Percentiles rank a stretch among this genome's conserved stretches.
phyloP scores from a whole-genome alignment of 2,797 vertebrate species.

The Enteromius trimaculatus region DNA sequence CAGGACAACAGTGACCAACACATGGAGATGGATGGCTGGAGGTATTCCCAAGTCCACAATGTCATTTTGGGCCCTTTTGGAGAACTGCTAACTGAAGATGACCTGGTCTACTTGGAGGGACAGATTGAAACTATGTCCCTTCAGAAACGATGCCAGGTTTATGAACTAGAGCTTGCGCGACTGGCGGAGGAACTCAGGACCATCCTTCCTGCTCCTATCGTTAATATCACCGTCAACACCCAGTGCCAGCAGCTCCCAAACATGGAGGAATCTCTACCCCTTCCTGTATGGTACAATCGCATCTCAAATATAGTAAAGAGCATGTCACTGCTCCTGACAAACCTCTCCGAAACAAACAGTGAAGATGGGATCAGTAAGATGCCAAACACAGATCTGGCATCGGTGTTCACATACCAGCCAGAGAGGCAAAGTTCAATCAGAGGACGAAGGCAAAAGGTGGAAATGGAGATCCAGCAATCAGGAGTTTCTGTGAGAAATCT shows the following conservation, averaged over 20 bases:
- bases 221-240: slow-evolving; percentile 85
- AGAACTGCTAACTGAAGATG: slow-evolving; percentile 90
- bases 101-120: slow-evolving; percentile 86
- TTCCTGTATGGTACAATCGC: slow-evolving; percentile 87
- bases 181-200: slow-evolving; percentile 84
- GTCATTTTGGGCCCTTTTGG: slow-evolving; percentile 93
- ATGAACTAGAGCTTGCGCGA: slow-evolving; percentile 83
- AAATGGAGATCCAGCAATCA: slow-evolving; percentile 86
- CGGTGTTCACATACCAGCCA: slow-evolving; percentile 73
- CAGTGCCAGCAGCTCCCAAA: slow-evolving; percentile 75
- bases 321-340: slow-evolving; percentile 85
- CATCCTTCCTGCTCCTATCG: slow-evolving; percentile 85
- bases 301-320: slow-evolving; percentile 85
- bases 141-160: slow-evolving; percentile 83
- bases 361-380: slow-evolving; percentile 68
- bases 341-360: slow-evolving; percentile 66
- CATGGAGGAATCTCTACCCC: slow-evolving; percentile 65
- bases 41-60: slow-evolving; percentile 84
- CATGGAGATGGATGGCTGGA: slow-evolving; percentile 76
- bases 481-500: slow-evolving; percentile 88
- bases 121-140: slow-evolving; percentile 87
- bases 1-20: slow-evolving; percentile 65
- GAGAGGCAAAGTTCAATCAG: slow-evolving; percentile 72
- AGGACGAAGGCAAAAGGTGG: slow-evolving; percentile 71
- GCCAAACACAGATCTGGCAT: slow-evolving; percentile 73